Percentiles rank a stretch among this genome's conserved stretches.
phyloP scores from a whole-genome alignment of 2,888 invertebrate species.

The Sisyra nigra region DNA sequence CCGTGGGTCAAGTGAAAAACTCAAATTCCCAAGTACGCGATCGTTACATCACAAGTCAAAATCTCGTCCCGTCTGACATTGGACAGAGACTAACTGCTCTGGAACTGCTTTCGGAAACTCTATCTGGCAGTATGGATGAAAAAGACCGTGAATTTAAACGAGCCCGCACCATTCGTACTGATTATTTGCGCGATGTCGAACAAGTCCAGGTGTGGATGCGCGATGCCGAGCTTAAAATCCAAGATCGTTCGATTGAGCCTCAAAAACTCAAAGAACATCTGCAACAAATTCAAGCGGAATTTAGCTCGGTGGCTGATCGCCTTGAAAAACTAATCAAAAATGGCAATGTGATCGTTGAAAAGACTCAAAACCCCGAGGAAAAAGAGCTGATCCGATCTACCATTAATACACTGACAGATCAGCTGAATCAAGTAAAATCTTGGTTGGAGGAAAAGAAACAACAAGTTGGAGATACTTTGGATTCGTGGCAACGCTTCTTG shows the following conservation, averaged over 20 bases:
- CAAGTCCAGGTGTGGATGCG: slow-evolving; percentile 71
- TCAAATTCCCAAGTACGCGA: slow-evolving; percentile 42
- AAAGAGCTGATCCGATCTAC: slow-evolving; percentile 59
- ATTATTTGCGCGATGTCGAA: slow-evolving; percentile 65
- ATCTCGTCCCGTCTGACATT: slow-evolving; percentile 56
- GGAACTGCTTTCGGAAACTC: slow-evolving; percentile 65
- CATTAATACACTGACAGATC: slow-evolving; percentile 58
- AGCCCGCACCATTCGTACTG: slow-evolving; percentile 64
- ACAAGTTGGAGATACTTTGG: slow-evolving; percentile 71
- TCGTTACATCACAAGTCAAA: slow-evolving; percentile 43
- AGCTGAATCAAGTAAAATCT: slow-evolving; percentile 57
- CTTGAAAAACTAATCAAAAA: slow-evolving; percentile 63
- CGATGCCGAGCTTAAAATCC: slow-evolving; percentile 65
- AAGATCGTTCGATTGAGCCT: slow-evolving; percentile 66
- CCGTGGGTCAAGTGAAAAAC: slow-evolving; percentile 37
- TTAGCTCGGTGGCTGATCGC: slow-evolving; percentile 53
- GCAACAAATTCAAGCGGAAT: slow-evolving; percentile 59
- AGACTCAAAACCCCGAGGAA: slow-evolving; percentile 62
- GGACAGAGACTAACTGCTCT: slow-evolving; percentile 65
- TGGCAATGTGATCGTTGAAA: slow-evolving; percentile 63
- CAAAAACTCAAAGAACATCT: slow-evolving; percentile 59
- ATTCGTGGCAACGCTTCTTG: slow-evolving; percentile 77
- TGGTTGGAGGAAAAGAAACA: slow-evolving; percentile 73
- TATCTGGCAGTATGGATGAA: slow-evolving; percentile 69
- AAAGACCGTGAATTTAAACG: slow-evolving; percentile 77